Conservation (phyloP, 2,888 invertebrate genomes). For the Ephialtes manifestator region DNA sequence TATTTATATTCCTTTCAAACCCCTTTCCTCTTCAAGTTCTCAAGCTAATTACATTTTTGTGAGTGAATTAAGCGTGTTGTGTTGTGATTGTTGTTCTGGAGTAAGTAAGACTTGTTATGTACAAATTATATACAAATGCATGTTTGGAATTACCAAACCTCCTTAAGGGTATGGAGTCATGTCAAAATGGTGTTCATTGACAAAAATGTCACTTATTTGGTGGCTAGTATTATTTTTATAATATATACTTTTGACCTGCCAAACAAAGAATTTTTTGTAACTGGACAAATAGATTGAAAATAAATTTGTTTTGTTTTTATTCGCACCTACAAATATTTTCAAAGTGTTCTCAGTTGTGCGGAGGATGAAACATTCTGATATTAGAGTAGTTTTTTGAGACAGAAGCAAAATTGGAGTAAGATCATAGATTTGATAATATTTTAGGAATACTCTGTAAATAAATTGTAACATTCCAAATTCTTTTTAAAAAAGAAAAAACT, state of each 20-base stretch:
- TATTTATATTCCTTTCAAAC: background rate
- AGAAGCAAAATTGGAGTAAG: too few species aligned
- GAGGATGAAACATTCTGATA: too few species aligned
- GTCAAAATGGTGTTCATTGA: too few species aligned
- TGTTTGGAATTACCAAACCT: background rate
- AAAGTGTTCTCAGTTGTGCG: too few species aligned
- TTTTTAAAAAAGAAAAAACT: too few species aligned
- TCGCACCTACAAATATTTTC: background rate
- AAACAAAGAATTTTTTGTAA: background rate
- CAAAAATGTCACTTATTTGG: too few species aligned
- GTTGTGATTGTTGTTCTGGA: constrained; percentile 13
- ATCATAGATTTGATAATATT: too few species aligned
- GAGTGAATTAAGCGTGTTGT: background rate
- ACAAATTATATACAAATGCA: background rate
- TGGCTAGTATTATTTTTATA: background rate
- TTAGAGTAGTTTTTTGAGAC: too few species aligned
- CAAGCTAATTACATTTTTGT: background rate
- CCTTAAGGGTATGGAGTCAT: background rate
- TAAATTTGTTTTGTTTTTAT: background rate
- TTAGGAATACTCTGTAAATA: too few species aligned
- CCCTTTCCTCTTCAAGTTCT: background rate
- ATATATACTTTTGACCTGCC: background rate
- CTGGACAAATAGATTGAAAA: too few species aligned
- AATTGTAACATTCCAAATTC: too few species aligned
- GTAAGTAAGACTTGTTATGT: constrained; percentile 9